Evolutionary conservation across 2,113 vertebrate species (phyloP), one percentile per base, ranked within the genome.

Genomic region (Electrona antarctica): DNA sequence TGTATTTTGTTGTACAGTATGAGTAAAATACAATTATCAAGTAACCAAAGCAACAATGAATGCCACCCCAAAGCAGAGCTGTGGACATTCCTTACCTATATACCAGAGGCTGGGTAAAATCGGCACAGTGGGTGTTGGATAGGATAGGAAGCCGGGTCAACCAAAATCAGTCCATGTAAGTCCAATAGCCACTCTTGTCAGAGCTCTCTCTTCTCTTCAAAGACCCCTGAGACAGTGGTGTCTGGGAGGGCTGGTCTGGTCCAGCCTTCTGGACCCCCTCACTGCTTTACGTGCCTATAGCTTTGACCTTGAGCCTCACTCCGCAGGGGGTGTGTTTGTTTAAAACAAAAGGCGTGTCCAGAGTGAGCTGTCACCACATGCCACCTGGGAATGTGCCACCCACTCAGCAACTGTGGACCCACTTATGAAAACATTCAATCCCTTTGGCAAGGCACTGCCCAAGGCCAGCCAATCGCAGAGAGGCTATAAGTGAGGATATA

Each of bases 301-400:
- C 55, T 73, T 77, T 78, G 81, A 88, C 86, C 84, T 88, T 92
- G 87, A 85, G 69, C 85, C 75, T 66, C 0, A 21, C 54, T n/a
- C 0, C 77, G 69, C 10, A 7, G 60, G 74, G 81, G 81, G 74
- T 81, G 67, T 89, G 83, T 80, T 90, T 90, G 84, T 83, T 88
- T 90, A 83, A 72, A 68, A 81, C 74, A 76, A 78, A 61, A 90
- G 83, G 80, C 73, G 64, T 68, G 81, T 62, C 86, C 81, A 83
- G 86, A 93, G 81, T 74, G 76, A 76, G 71, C 80, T 91, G 90
- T 94, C 92, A 92, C 64, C 89, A 91, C 89, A 87, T 92, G 90
- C 82, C 90, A 90, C 80, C 87, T 83, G 85, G 80, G 92, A 93
- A 94, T 94, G 90, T 92, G 60, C 77, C 92, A 93, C 91, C 91